Conservation (phyloP, 2,113 vertebrate genomes). For the Phyllostomus hastatus region DNA sequence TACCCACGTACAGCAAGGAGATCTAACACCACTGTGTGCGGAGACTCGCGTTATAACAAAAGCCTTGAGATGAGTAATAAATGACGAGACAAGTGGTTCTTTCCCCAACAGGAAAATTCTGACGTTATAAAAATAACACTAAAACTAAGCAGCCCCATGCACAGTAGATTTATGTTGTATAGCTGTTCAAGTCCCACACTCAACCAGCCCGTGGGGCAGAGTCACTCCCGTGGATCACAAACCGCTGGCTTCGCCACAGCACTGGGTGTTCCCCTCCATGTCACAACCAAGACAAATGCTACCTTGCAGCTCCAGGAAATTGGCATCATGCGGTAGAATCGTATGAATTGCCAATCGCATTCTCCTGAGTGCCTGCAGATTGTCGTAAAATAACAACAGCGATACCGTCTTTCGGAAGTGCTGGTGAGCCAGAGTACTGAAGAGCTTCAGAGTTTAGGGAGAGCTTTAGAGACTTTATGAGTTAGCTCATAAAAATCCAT, state of each 20-base stretch:
- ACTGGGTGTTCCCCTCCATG: conserved; percentile 42
- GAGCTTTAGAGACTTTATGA: conserved; percentile 7
- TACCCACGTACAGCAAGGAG: neutral
- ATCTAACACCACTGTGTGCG: neutral
- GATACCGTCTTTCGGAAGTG: conserved; percentile 47
- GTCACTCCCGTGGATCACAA: conserved; percentile 69
- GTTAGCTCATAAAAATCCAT: conserved; percentile 54
- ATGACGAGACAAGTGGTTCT: conserved; percentile 56
- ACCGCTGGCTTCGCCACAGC: conserved; percentile 62
- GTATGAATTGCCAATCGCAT: conserved; percentile 60
- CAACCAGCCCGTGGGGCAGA: conserved; percentile 68
- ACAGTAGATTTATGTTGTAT: conserved; percentile 72
- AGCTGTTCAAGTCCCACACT: conserved; percentile 53
- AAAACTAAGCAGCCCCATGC: conserved; percentile 70
- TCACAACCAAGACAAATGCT: conserved; percentile 64
- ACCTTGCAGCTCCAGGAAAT: conserved; percentile 61
- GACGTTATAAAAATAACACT: conserved; percentile 70
- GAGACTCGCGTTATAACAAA: conserved; percentile 8
- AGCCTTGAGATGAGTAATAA: conserved; percentile 67
- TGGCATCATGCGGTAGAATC: conserved; percentile 58
- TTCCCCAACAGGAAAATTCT: conserved; percentile 70
- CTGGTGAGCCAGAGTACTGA: conserved; percentile 48
- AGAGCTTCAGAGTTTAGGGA: conserved; percentile 43
- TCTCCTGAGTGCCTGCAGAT: conserved; percentile 69
- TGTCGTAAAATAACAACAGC: conserved; percentile 67